A percentile compares a stretch with the other conserved stretches of the same genome.
Evolutionary conservation across 2,113 vertebrate genomes (phyloP).

Genomic region (Rattus rattus): DNA sequence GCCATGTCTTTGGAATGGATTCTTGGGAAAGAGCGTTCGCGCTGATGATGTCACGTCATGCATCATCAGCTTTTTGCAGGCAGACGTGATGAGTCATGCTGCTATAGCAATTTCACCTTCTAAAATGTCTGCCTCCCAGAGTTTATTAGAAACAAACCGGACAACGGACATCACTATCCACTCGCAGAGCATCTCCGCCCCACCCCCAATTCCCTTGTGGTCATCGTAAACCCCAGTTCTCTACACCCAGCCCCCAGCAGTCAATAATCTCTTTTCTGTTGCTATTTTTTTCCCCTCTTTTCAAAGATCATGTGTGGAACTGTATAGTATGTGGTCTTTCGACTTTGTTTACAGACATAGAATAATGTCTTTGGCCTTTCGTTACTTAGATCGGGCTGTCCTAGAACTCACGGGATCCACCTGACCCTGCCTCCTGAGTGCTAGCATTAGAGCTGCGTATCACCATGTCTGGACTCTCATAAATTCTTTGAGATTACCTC

Average conservation of each 20-base stretch:
- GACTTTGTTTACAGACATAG: not conserved
- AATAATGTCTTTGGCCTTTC: not conserved
- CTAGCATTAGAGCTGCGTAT: not conserved
- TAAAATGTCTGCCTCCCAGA: not conserved
- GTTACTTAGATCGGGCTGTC: not conserved
- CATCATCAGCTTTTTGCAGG: not conserved
- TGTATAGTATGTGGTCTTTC: not conserved
- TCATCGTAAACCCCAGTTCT: not conserved
- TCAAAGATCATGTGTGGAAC: not conserved
- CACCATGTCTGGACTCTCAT: not conserved
- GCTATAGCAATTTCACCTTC: not conserved
- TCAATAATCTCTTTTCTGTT: not conserved
- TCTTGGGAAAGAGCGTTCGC: not conserved
- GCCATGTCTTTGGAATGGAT: not conserved
- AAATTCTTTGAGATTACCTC: not conserved
- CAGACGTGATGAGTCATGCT: not conserved
- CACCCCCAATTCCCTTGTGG: not conserved
- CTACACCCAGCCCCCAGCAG: not conserved
- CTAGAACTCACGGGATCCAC: not conserved
- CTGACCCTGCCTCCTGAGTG: not conserved
- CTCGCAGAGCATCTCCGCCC: not conserved
- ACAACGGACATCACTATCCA: not conserved
- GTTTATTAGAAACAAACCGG: not conserved
- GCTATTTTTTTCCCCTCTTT: not conserved
- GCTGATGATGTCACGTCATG: not conserved